Evolutionary conservation across 2,113 vertebrate species (phyloP), one percentile per base, ranked within the genome.

Genomic region (Perca schrenkii): DNA sequence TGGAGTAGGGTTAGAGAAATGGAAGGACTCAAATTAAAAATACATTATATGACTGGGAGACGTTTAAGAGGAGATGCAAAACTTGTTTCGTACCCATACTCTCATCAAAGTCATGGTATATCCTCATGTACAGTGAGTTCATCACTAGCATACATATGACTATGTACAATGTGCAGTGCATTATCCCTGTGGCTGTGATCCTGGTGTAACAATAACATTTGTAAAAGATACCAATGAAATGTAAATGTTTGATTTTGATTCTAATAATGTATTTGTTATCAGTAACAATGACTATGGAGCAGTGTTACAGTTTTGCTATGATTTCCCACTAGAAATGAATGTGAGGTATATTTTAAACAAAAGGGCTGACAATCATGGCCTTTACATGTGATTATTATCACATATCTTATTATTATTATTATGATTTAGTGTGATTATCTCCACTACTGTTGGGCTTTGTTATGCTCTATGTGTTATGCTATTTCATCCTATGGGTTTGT

Each of bases 1-100:
- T 98, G 17, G n/a, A 66, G 28, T 46, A 13, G 31, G 4, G 52
- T 49, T n/a, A 2, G n/a, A 74, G 6, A 8, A 49, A 43, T 16
- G 22, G 3, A 6, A 4, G 5, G 7, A 47, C 15, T 10, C 4
- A 49, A 3, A 47, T 46, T 16, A 67, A 61, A 2, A 57, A n/a
- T 16, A 68, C 34, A 63, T 13, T 12, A 25, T 10, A 58, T 8
- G n/a, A 63, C 8, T 16, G 53, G 4, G 19, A 64, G 67, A 67
- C 14, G 21, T 52, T 34, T 31, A 4, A n/a, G 36, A 61, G 6
- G 19, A 50, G 21, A 43, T 53, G 31, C 6, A 53, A 58, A 57
- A 49, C 40, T 34, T 49, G 64, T 40, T 60, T 60, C 6, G 15
- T 3, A 14, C 15, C 36, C 3, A 16, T 14, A 17, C 15, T 52